Conservation (phyloP, 2,113 vertebrate genomes). For the Eurypyga helias region DNA sequence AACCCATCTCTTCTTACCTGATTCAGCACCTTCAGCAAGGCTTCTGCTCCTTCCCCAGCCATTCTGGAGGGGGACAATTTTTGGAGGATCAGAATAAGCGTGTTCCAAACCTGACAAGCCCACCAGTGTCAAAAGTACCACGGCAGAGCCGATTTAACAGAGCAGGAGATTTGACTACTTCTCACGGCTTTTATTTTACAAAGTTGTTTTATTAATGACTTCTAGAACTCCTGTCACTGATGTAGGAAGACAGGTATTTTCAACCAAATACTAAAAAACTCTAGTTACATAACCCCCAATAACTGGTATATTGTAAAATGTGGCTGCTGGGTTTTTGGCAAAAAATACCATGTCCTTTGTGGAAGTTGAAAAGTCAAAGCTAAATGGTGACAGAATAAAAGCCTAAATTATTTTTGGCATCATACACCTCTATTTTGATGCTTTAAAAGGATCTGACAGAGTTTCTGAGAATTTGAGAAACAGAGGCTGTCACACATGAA, state of each 20-base stretch:
- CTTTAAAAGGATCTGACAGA: neutral
- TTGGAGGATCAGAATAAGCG: neutral
- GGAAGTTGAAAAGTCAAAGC: neutral
- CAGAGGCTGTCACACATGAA: neutral
- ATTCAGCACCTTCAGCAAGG: neutral
- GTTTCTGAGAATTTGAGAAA: neutral
- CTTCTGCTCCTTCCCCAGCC: neutral
- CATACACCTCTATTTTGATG: neutral
- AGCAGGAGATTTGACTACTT: neutral
- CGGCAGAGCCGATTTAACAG: neutral
- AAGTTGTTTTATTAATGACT: neutral
- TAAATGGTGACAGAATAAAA: conserved; percentile 19
- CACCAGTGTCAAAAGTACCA: neutral
- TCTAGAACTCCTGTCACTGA: neutral
- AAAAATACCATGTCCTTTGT: neutral
- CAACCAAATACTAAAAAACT: neutral
- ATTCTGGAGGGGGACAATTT: neutral
- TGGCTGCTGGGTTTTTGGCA: neutral
- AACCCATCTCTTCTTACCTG: neutral
- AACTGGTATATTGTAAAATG: neutral
- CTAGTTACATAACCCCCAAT: neutral
- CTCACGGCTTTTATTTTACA: neutral
- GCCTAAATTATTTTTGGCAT: neutral
- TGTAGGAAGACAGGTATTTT: neutral
- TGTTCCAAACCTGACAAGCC: neutral